A percentile compares a stretch with the other conserved stretches of the same genome.
These are phyloP conservation scores for Eucera pruinosa DNA, from an alignment of 2,888 invertebrate genomes.

Conservation along the genomic window DNA sequence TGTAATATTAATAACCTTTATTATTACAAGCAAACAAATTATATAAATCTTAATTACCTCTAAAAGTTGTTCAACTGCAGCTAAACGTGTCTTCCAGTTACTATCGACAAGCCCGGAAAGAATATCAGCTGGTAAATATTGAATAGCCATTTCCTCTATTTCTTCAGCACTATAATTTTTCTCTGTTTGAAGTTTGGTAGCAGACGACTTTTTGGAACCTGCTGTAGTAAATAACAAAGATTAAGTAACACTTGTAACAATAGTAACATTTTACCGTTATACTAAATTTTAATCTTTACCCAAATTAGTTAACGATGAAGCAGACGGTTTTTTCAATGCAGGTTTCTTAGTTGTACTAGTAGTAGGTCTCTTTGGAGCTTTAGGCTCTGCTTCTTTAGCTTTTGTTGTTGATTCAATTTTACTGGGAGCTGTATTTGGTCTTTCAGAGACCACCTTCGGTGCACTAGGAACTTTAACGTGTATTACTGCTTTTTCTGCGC, in stretches of 20 bases:
- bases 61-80: constrained; percentile 90
- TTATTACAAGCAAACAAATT: too few relatives aligned
- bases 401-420: constrained; percentile 82
- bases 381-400: constrained; percentile 57
- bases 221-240: constrained; percentile 79
- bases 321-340: constrained; percentile 78
- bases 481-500: constrained; percentile 96
- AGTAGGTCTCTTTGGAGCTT: constrained; percentile 74
- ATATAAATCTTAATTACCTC: constrained; percentile 72
- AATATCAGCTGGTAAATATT: constrained; percentile 88
- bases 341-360: constrained; percentile 78
- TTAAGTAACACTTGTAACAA: background rate
- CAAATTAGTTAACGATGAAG: constrained; percentile 72
- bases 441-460: constrained; percentile 86
- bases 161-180: constrained; percentile 91
- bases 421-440: constrained; percentile 86
- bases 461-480: constrained; percentile 89
- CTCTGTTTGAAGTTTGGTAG: constrained; percentile 84
- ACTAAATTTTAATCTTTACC: constrained; percentile 47
- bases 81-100: constrained; percentile 94
- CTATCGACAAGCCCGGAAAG: constrained; percentile 89
- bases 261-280: background rate
- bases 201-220: constrained; percentile 80
- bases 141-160: constrained; percentile 90
- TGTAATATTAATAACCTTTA: constrained; percentile 5